Base-by-base conservation (phyloP, 2,113 vertebrate species). In the Hippocampus mohnikei region DNA sequence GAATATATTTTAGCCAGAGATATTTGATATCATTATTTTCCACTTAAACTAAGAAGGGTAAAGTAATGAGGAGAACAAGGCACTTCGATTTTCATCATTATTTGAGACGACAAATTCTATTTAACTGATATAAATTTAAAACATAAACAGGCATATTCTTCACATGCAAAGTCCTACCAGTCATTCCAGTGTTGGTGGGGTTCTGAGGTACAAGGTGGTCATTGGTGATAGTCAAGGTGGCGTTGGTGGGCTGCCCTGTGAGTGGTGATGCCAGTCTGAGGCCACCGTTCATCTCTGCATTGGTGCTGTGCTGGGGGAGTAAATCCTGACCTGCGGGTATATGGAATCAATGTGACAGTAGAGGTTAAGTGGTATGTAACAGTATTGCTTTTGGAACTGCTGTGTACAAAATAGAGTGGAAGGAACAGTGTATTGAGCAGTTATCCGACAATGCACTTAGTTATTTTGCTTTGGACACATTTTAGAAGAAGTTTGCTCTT, bases 191-290 rank as follows among this genome's bases (percentile, higher is more conserved):
- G 76, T 82, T 83, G 11, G 93, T 71, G 42, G 90, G 65, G 58
- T 91, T 90, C 80, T 94, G 94, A 85, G 93, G 91, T 78, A 96
- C 93, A 27, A 96, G 94, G 40, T 95, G 95, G 68, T 94, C 94
- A 0, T 89, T 94, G 84, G 91, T 93, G 81, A 95, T 91, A 16
- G 94, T 94, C 76, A 95, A 79, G 1, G 93, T 93, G 69, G 93
- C 89, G 27, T 86, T 88, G 59, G 89, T 67, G 29, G 90, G 81
- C 62, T 91, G 93, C 76, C 71, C 86, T 29, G 20, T 91, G 67
- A 94, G 88, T 9, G 93, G 89, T 0, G 94, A 81, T 3, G 92
- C 84, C 71, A 96, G 74, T 62, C 94, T 84, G 65, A 96, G 88
- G 64, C 91, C 90, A 41, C 91, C 88, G 3, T 88, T 94, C 44